Conservation (phyloP, 2,797 vertebrate genomes). For the Hydrolagus colliei region DNA sequence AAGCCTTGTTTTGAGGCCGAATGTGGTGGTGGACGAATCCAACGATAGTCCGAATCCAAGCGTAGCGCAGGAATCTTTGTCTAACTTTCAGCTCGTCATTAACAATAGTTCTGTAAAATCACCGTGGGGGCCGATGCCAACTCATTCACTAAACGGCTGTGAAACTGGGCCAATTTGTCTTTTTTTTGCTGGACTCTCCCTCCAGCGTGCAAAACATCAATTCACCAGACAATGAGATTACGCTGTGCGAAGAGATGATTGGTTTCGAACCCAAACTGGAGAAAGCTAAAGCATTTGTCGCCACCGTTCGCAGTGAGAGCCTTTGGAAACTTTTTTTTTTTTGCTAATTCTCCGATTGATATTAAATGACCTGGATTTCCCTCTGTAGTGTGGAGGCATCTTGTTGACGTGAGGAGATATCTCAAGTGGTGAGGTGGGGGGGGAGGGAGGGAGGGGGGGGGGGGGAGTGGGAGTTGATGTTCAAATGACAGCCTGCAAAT, state of each 20-base stretch:
- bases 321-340: background rate
- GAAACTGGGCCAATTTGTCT: background rate
- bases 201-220: background rate
- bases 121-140: background rate
- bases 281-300: too few species aligned
- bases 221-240: background rate
- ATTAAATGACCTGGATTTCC: background rate
- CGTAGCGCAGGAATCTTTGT: background rate
- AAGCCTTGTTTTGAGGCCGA: too few species aligned
- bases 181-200: background rate
- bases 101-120: background rate
- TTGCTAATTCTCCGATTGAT: background rate
- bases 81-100: background rate
- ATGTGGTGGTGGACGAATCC: too few species aligned
- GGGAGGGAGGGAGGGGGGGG: too few species aligned
- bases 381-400: background rate
- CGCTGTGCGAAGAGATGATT: background rate
- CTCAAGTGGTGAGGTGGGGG: background rate
- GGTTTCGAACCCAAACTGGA: background rate
- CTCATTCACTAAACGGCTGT: background rate
- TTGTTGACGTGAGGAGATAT: background rate
- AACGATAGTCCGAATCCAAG: too few species aligned
- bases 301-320: too few species aligned
- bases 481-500: background rate
- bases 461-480: background rate